Conservation (phyloP, 2,888 invertebrate genomes). For the Syrista parreyssii region DNA sequence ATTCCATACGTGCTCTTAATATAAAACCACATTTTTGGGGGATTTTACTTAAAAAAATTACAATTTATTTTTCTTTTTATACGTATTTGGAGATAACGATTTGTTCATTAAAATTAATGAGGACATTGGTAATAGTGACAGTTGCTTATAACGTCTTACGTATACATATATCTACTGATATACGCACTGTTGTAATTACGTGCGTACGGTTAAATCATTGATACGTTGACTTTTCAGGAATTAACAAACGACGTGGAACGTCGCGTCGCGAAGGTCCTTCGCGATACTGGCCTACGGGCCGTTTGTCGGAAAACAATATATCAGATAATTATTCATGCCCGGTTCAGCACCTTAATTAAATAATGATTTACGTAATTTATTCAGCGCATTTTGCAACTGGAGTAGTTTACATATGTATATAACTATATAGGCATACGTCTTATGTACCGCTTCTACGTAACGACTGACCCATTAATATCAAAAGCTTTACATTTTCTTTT, state of each 20-base stretch:
- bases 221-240: neutral
- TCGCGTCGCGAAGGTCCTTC: conserved; percentile 13
- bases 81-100: neutral
- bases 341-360: conserved; percentile 36
- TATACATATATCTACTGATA: neutral
- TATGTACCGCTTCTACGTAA: neutral
- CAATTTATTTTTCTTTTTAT: neutral
- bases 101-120: neutral
- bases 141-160: neutral
- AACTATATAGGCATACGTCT: neutral
- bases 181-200: neutral
- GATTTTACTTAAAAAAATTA: neutral
- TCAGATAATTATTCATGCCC: conserved; percentile 36
- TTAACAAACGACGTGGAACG: neutral
- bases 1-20: neutral
- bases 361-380: conserved; percentile 39
- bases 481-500: neutral
- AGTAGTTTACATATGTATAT: neutral
- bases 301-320: conserved; percentile 34
- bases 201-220: neutral
- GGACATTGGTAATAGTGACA: neutral
- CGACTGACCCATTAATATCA: conserved; percentile 4
- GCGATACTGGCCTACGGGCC: neutral
- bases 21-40: neutral
- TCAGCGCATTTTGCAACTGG: conserved; percentile 10